Evolutionary conservation across 2,113 vertebrate species (phyloP).

Genomic region (Colistium nudipinnis): DNA sequence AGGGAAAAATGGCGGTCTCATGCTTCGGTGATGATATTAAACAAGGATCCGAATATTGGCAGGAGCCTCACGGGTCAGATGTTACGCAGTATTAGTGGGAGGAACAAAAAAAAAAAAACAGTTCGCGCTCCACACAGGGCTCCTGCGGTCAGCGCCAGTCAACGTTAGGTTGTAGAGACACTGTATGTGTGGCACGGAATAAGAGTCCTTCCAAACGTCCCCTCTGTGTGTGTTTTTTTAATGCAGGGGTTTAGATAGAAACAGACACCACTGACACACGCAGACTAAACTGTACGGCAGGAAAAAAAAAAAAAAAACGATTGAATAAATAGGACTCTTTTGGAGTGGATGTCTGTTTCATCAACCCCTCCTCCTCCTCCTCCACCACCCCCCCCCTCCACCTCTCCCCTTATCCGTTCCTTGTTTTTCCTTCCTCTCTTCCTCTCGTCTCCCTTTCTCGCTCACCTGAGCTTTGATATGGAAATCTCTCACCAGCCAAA

Average conservation of each 20-base stretch:
- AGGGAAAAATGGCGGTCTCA: conserved; percentile 65
- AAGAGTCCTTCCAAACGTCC: conserved; percentile 60
- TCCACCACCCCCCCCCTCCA: conserved; percentile 41
- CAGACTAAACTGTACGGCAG: conserved; percentile 75
- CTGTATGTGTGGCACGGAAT: conserved; percentile 52
- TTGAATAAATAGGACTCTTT: conserved; percentile 71
- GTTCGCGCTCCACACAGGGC: conserved; percentile 39
- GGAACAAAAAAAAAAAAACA: too few relatives aligned
- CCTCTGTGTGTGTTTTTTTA: conserved; percentile 57
- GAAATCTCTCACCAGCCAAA: conserved; percentile 74
- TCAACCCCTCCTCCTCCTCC: conserved; percentile 23
- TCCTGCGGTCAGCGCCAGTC: conserved; percentile 50
- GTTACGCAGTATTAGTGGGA: conserved; percentile 42
- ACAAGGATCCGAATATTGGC: conserved; percentile 67
- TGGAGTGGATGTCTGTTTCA: conserved; percentile 66
- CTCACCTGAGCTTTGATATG: conserved; percentile 83
- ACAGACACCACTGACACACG: conserved; percentile 69
- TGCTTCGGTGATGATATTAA: conserved; percentile 65
- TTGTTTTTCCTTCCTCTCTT: conserved; percentile 30
- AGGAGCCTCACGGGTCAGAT: conserved; percentile 60
- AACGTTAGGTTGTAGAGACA: conserved; percentile 49
- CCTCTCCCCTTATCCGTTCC: conserved; percentile 21
- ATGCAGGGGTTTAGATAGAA: conserved; percentile 68
- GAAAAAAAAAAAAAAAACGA: conserved; percentile 57
- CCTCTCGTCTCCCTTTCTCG: conserved; percentile 35